These are phyloP conservation scores for Nibea coibor DNA, from an alignment of 2,113 vertebrate genomes.

Conservation along the genomic window DNA sequence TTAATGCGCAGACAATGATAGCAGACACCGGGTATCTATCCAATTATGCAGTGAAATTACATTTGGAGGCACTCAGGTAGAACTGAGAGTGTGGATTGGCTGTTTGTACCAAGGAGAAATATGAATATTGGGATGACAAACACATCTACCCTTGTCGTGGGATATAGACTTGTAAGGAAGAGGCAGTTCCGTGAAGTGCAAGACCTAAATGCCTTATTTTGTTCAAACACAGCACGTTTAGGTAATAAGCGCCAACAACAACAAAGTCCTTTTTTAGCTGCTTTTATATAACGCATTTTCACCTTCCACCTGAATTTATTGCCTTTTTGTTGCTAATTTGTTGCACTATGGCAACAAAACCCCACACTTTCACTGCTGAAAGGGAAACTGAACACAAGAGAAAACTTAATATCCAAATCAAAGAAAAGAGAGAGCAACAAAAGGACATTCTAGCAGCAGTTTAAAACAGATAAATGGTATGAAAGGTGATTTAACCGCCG, in stretches of 20 bases:
- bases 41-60: slow-evolving; percentile 80
- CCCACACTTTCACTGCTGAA: slow-evolving; percentile 1
- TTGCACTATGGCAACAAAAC: not conserved
- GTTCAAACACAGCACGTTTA: slow-evolving; percentile 12
- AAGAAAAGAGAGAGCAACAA: slow-evolving; percentile 24
- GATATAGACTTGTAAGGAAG: slow-evolving; percentile 26
- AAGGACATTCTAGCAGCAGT: not conserved
- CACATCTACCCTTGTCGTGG: slow-evolving; percentile 65
- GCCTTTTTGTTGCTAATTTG: slow-evolving; percentile 2
- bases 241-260: not conserved
- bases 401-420: slow-evolving; percentile 33
- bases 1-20: slow-evolving; percentile 76
- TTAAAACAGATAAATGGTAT: slow-evolving; percentile 9
- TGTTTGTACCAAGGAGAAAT: slow-evolving; percentile 51
- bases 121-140: slow-evolving; percentile 67
- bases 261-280: not conserved
- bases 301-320: slow-evolving; percentile 9
- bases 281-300: slow-evolving; percentile 1
- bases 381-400: slow-evolving; percentile 19
- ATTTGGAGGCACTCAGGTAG: slow-evolving; percentile 80
- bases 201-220: slow-evolving; percentile 15
- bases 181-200: not conserved
- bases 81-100: slow-evolving; percentile 65
- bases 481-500: slow-evolving; percentile 17
- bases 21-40: slow-evolving; percentile 76